Conservation (phyloP, 2,113 vertebrate species). For the Lepus americanus region DNA sequence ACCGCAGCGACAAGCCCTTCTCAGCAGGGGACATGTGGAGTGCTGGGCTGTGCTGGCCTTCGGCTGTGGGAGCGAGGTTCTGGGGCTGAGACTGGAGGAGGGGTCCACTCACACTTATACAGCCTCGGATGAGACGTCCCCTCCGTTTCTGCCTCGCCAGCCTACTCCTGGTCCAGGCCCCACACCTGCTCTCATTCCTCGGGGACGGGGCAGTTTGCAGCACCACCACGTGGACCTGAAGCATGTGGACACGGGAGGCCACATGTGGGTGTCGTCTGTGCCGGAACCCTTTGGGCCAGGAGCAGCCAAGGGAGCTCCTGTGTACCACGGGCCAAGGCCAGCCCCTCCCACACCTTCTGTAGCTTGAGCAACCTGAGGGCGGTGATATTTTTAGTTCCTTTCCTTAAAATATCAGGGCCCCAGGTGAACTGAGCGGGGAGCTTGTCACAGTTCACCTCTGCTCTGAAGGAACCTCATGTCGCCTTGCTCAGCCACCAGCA, state of each 20-base stretch:
- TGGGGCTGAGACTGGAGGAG: neutral
- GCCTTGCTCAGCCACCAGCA: neutral
- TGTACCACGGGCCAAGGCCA: neutral
- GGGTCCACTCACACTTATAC: neutral
- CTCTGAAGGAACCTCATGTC: neutral
- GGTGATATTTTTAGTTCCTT: neutral
- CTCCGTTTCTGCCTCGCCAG: neutral
- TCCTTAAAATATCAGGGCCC: constrained; percentile 10
- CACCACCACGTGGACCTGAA: neutral
- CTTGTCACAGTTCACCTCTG: neutral
- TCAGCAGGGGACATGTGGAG: fast-evolving
- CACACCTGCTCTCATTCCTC: neutral
- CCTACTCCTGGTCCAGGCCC: neutral
- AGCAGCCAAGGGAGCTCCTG: neutral
- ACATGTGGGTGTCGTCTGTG: neutral
- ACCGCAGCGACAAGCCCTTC: neutral
- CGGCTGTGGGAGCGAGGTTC: neutral
- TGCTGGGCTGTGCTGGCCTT: too few relatives aligned
- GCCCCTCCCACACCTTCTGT: neutral
- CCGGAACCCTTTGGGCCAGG: neutral
- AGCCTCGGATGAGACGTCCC: neutral
- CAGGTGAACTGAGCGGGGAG: neutral
- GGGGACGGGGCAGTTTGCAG: neutral
- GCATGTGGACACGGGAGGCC: too few relatives aligned
- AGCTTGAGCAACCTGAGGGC: neutral